A percentile compares a stretch with the other conserved stretches of the same genome.
Conservation (phyloP, 2,113 vertebrate species). For the Bostrychus sinensis region DNA sequence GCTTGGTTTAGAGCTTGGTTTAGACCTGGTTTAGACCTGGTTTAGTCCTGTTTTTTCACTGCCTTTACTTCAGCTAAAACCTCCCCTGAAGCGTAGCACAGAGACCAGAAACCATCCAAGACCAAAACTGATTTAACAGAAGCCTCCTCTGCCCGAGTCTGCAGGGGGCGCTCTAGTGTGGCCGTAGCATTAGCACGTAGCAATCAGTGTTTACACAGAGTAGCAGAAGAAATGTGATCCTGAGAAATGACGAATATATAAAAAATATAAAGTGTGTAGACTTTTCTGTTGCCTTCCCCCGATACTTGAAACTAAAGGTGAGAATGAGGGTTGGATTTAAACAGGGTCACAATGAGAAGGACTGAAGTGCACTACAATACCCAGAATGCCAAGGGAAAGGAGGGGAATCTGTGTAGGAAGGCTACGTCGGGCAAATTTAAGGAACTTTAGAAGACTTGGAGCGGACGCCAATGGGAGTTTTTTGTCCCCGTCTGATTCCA, state of each 20-base stretch:
- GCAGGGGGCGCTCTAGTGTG: slow-evolving; percentile 18
- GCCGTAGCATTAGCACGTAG: slow-evolving; percentile 48
- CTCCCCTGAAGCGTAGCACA: background rate
- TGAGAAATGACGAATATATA: background rate
- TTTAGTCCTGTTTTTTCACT: too few species aligned
- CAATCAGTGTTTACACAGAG: slow-evolving; percentile 66
- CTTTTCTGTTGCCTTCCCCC: slow-evolving; percentile 42
- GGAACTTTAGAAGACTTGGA: background rate
- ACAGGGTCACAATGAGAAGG: slow-evolving; percentile 56
- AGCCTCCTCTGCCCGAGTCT: background rate
- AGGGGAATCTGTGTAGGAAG: background rate
- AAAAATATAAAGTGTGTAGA: background rate
- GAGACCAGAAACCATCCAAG: background rate
- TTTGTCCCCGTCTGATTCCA: too few species aligned
- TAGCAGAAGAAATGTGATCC: slow-evolving; percentile 49
- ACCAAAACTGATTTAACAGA: background rate
- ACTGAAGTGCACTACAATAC: background rate
- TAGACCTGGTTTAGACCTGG: background rate
- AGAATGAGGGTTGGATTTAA: slow-evolving; percentile 27
- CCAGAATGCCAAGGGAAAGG: slow-evolving; percentile 1
- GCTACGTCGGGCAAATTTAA: background rate
- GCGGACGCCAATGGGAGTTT: background rate
- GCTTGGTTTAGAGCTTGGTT: background rate
- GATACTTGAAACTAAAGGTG: slow-evolving; percentile 58
- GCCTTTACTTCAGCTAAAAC: background rate